Evolutionary conservation across 2,113 vertebrate genomes (phyloP).

Genomic region (Ahaetulla prasina): DNA sequence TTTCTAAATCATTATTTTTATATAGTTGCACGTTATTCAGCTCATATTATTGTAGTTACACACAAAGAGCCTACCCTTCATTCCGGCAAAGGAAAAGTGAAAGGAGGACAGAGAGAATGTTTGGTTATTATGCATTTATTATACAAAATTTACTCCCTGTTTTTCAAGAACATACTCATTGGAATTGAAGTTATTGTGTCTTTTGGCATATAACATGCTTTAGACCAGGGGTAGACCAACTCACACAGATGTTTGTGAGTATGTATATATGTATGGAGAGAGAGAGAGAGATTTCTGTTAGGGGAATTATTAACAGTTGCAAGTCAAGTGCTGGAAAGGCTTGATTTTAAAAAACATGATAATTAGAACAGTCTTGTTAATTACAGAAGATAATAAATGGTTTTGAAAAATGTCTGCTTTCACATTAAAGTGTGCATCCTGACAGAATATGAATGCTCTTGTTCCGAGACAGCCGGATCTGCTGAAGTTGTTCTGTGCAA

Average conservation of each 20-base stretch:
- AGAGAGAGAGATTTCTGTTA: conserved; percentile 22
- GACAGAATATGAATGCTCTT: not conserved
- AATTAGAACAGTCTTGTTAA: conserved; percentile 44
- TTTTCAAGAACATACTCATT: not conserved
- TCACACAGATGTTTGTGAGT: not conserved
- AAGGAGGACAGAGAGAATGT: not conserved
- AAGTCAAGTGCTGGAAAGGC: conserved; percentile 56
- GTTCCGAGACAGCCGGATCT: not conserved
- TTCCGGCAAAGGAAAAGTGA: not conserved
- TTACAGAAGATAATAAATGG: conserved; percentile 25
- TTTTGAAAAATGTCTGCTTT: conserved; percentile 22
- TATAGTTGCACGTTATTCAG: not conserved
- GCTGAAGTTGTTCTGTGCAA: not conserved
- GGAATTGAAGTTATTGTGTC: not conserved
- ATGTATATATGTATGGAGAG: not conserved
- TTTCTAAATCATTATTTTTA: not conserved
- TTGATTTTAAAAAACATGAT: conserved; percentile 38
- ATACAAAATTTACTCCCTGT: not conserved
- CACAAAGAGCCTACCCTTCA: not conserved
- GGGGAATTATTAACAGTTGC: conserved; percentile 61
- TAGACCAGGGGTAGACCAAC: too few species aligned
- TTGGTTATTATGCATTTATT: not conserved
- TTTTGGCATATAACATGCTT: not conserved
- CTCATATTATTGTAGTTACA: not conserved
- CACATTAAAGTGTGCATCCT: not conserved